A percentile compares a stretch with the other conserved stretches of the same genome.
phyloP scores from a whole-genome alignment of 2,888 invertebrate species.

The Caenorhabditis uteleia region DNA sequence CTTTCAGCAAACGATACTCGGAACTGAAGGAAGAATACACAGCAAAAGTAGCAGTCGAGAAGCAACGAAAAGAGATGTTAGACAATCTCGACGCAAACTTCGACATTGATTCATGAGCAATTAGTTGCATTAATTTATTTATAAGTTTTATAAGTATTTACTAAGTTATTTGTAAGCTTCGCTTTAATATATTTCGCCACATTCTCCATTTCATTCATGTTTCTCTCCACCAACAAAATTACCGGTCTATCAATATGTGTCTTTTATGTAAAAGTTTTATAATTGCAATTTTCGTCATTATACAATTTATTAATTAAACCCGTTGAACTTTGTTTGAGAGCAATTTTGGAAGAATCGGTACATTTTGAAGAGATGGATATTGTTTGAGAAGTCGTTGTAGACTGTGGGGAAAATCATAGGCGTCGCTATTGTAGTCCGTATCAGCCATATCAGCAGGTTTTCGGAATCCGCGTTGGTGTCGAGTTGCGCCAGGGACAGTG shows the following conservation, averaged over 20 bases:
- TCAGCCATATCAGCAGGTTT: constrained; percentile 7
- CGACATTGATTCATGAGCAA: too few relatives aligned
- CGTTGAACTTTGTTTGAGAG: constrained; percentile 3
- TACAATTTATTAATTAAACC: not conserved
- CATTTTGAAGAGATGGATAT: constrained; percentile 15
- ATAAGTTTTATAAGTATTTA: too few relatives aligned
- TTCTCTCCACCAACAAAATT: too few relatives aligned
- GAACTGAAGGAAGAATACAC: constrained; percentile 28
- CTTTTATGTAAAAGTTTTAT: not conserved
- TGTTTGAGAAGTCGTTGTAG: constrained; percentile 16
- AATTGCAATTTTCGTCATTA: not conserved
- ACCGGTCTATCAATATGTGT: constrained; percentile 1
- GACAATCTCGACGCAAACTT: too few relatives aligned
- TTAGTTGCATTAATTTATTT: too few relatives aligned
- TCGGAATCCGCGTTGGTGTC: constrained; percentile 53
- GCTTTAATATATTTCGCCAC: too few relatives aligned
- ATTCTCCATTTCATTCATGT: too few relatives aligned
- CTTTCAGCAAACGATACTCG: constrained; percentile 17
- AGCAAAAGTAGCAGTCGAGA: constrained; percentile 4
- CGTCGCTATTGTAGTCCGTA: constrained; percentile 11
- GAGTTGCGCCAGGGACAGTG: constrained; percentile 56
- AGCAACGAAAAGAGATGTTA: not conserved
- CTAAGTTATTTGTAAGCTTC: too few relatives aligned
- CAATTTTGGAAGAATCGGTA: constrained; percentile 29
- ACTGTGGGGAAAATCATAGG: constrained; percentile 19